Conservation (phyloP, 2,113 vertebrate genomes). For the Tonatia bakeri region DNA sequence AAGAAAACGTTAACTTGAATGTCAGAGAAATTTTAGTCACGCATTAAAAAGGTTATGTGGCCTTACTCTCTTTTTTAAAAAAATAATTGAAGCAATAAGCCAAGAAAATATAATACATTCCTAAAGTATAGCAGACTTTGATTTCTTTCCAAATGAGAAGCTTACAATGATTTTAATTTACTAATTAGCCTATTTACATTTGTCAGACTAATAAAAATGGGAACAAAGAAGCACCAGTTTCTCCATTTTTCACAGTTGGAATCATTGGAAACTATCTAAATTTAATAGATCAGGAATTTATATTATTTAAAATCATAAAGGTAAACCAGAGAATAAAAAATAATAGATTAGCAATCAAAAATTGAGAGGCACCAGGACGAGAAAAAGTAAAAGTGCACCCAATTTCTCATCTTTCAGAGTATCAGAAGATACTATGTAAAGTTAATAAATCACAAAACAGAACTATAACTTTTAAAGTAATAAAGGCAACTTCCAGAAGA, state of each 20-base stretch:
- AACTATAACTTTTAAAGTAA: conserved; percentile 26
- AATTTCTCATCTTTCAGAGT: background rate
- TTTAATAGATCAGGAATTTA: background rate
- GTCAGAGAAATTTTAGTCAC: background rate
- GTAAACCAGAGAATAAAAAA: background rate
- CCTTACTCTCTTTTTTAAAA: background rate
- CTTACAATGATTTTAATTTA: background rate
- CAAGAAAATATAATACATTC: background rate
- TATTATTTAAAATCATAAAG: conserved; percentile 7
- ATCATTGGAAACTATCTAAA: background rate
- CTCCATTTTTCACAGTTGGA: background rate
- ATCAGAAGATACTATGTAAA: background rate
- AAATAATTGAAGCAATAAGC: background rate
- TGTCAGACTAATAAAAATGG: conserved; percentile 3
- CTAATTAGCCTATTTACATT: background rate
- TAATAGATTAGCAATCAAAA: background rate
- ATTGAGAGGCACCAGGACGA: background rate
- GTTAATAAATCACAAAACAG: background rate
- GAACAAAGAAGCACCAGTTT: background rate
- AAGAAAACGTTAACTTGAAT: background rate
- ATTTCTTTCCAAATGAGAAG: conserved; percentile 30
- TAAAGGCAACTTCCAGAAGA: background rate
- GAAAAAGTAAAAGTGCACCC: background rate
- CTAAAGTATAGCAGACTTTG: background rate
- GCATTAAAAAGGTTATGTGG: background rate